A percentile compares a stretch with the other conserved stretches of the same genome.
These are phyloP conservation scores for Capricornis sumatraensis DNA, from an alignment of 2,113 vertebrate genomes.

Conservation along the genomic window DNA sequence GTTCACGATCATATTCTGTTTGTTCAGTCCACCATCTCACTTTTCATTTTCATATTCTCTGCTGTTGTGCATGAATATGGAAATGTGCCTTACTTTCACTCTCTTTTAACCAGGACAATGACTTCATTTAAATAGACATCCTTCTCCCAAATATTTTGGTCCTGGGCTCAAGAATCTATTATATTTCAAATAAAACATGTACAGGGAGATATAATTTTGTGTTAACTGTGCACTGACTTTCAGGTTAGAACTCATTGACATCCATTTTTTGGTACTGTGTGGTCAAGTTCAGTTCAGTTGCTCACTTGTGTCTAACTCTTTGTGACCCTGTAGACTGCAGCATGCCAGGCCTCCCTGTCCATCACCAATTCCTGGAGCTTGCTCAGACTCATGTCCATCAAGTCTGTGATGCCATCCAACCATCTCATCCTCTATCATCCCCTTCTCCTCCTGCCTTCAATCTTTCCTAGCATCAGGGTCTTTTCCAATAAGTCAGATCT, in stretches of 20 bases:
- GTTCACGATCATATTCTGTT: fast-evolving
- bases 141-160: not conserved
- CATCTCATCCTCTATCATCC: not conserved
- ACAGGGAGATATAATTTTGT: not conserved
- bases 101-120: not conserved
- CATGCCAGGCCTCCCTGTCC: not conserved
- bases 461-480: not conserved
- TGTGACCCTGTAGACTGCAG: not conserved
- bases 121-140: not conserved
- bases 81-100: not conserved
- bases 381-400: not conserved
- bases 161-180: not conserved
- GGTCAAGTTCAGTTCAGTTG: not conserved
- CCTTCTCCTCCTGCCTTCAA: not conserved
- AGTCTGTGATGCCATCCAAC: not conserved
- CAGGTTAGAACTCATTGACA: not conserved
- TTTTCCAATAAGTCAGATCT: not conserved
- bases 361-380: not conserved
- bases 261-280: not conserved
- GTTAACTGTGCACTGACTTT: not conserved
- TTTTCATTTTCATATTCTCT: not conserved
- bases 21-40: fast-evolving
- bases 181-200: not conserved
- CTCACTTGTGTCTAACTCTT: not conserved
- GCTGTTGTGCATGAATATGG: not conserved